Conservation (phyloP, 2,888 invertebrate genomes). For the Heliconius charithonia region DNA sequence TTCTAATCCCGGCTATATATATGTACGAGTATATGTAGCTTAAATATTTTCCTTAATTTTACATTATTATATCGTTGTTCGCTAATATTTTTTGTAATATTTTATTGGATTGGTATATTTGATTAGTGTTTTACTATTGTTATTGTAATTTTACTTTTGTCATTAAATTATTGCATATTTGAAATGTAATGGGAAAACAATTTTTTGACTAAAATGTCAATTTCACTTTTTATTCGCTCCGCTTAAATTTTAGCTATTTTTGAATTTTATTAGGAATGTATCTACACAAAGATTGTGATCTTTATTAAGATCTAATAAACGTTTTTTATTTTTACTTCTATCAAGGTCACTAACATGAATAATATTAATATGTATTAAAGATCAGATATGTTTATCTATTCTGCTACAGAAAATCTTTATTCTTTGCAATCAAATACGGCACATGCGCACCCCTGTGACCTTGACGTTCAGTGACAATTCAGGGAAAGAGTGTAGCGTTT, state of each 20-base stretch:
- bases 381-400: conserved; percentile 39
- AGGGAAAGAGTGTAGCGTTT: conserved; percentile 44
- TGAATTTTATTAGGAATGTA: too few relatives aligned
- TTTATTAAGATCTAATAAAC: too few relatives aligned
- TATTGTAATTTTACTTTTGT: not conserved
- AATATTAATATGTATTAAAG: conserved; percentile 28
- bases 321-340: not conserved
- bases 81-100: not conserved
- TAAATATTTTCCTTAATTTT: not conserved
- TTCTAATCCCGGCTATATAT: not conserved
- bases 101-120: not conserved
- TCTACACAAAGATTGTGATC: too few relatives aligned
- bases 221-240: too few relatives aligned
- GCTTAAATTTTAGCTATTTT: too few relatives aligned
- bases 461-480: conserved; percentile 68
- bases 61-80: not conserved
- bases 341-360: conserved; percentile 19
- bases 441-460: conserved; percentile 76
- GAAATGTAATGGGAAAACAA: not conserved
- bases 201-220: not conserved
- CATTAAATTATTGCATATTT: not conserved
- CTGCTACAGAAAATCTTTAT: conserved; percentile 61
- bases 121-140: not conserved
- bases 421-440: conserved; percentile 69
- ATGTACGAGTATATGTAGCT: not conserved